Percentiles rank a stretch among this genome's conserved stretches.
phyloP scores from a whole-genome alignment of 2,113 vertebrate genomes.

The Coptodon rendalli region DNA sequence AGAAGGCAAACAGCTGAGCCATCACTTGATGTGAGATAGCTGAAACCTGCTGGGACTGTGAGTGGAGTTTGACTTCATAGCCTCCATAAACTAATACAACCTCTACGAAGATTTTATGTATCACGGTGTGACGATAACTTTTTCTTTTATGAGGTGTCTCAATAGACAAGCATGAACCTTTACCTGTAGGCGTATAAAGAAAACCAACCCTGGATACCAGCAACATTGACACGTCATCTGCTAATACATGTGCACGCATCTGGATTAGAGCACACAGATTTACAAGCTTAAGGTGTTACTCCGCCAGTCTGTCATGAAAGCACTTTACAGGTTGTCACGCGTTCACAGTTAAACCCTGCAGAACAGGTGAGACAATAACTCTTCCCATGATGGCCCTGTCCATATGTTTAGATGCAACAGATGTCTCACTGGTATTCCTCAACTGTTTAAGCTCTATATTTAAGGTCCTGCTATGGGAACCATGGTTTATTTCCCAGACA shows the following conservation, averaged over 20 bases:
- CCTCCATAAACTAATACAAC: background rate
- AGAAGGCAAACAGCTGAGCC: background rate
- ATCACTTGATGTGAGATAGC: background rate
- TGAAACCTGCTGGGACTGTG: background rate
- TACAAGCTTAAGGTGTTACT: slow-evolving; percentile 47
- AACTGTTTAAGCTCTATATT: background rate
- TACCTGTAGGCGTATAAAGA: slow-evolving; percentile 5
- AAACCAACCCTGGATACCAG: background rate
- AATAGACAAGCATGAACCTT: background rate
- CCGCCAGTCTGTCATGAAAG: background rate
- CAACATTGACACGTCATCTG: slow-evolving; percentile 11
- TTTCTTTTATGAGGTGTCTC: slow-evolving; percentile 8
- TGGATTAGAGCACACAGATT: background rate
- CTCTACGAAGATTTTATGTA: background rate
- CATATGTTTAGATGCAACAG: background rate
- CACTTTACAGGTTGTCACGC: background rate
- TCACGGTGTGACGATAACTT: background rate
- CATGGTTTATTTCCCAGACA: background rate
- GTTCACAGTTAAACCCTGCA: slow-evolving; percentile 6
- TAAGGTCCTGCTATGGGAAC: background rate
- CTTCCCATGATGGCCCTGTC: background rate
- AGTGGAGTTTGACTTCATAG: background rate
- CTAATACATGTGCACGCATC: background rate
- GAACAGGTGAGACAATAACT: slow-evolving; percentile 4
- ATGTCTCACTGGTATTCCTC: background rate